Percentiles rank a stretch among this genome's conserved stretches.
phyloP scores from a whole-genome alignment of 2,888 invertebrate species.

The Lycia hirtaria region DNA sequence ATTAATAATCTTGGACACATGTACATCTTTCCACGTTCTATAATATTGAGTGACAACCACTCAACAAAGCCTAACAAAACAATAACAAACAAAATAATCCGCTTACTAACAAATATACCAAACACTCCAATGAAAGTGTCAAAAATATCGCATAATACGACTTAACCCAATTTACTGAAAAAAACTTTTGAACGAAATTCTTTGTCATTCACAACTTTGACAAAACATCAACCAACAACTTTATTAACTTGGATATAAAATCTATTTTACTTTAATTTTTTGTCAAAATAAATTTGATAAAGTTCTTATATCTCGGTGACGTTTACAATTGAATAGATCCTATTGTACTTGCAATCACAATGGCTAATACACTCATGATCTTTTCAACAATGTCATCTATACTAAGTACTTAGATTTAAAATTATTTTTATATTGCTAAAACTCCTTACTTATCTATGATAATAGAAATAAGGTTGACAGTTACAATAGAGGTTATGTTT shows the following conservation, averaged over 20 bases:
- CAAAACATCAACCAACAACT: slow-evolving; percentile 5
- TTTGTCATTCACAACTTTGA: slow-evolving; percentile 39
- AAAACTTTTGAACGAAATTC: slow-evolving; percentile 48
- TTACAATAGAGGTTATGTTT: slow-evolving; percentile 23
- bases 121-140: slow-evolving; percentile 68
- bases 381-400: slow-evolving; percentile 80
- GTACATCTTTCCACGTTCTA: slow-evolving; percentile 40
- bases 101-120: slow-evolving; percentile 65
- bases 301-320: slow-evolving; percentile 66
- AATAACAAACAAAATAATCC: slow-evolving; percentile 69
- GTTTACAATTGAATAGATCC: slow-evolving; percentile 60
- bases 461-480: slow-evolving; percentile 31
- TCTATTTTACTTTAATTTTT: slow-evolving; percentile 36
- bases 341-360: slow-evolving; percentile 69
- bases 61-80: slow-evolving; percentile 53
- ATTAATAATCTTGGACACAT: slow-evolving; percentile 30
- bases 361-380: slow-evolving; percentile 81
- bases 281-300: slow-evolving; percentile 18
- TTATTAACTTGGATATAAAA: slow-evolving; percentile 39
- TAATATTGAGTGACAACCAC: slow-evolving; percentile 39
- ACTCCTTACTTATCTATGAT: slow-evolving; percentile 12
- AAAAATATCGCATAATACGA: slow-evolving; percentile 56
- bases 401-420: slow-evolving; percentile 69
- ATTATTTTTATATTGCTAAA: background rate
- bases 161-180: slow-evolving; percentile 76